Percentiles rank a stretch among this genome's conserved stretches.
Evolutionary conservation across 2,113 vertebrate species (phyloP).

Genomic region (Dermatemys mawii): DNA sequence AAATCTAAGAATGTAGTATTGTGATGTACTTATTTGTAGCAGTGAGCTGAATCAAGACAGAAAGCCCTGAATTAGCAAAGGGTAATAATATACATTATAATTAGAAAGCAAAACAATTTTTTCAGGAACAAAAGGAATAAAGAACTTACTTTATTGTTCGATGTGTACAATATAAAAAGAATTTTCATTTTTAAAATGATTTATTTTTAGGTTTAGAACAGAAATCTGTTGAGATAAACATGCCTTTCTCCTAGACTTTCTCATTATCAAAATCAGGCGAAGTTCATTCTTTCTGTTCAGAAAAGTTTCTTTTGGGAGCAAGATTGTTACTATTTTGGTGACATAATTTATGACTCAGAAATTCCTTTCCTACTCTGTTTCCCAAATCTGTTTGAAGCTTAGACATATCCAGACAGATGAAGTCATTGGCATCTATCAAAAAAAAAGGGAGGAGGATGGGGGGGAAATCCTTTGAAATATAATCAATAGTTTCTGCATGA

Average conservation of each 20-base stretch:
- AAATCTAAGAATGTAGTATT: background rate
- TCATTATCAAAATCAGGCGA: background rate
- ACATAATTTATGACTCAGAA: slow-evolving; percentile 41
- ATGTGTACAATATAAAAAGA: slow-evolving; percentile 29
- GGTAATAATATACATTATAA: slow-evolving; percentile 47
- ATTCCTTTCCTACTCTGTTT: slow-evolving; percentile 46
- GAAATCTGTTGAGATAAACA: slow-evolving; percentile 28
- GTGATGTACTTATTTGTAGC: background rate
- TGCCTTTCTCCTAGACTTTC: background rate
- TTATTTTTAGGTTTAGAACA: slow-evolving; percentile 35
- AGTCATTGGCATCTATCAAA: slow-evolving; percentile 14
- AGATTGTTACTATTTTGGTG: slow-evolving; percentile 9
- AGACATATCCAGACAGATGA: slow-evolving; percentile 45
- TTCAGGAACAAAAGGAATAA: slow-evolving; percentile 37
- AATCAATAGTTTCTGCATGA: slow-evolving; percentile 66
- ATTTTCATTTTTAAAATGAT: slow-evolving; percentile 17
- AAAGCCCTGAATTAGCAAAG: slow-evolving; percentile 46
- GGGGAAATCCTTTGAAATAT: slow-evolving; percentile 51
- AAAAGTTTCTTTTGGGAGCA: background rate
- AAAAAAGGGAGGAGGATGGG: background rate
- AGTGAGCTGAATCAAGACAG: background rate
- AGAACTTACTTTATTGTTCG: slow-evolving; percentile 30
- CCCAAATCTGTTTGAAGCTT: slow-evolving; percentile 59
- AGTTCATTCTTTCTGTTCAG: background rate
- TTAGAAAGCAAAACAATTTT: slow-evolving; percentile 38